These are phyloP conservation scores for Porites australiensis DNA, from an alignment of 64 coral and sea anemone species.

Conservation along the genomic window DNA sequence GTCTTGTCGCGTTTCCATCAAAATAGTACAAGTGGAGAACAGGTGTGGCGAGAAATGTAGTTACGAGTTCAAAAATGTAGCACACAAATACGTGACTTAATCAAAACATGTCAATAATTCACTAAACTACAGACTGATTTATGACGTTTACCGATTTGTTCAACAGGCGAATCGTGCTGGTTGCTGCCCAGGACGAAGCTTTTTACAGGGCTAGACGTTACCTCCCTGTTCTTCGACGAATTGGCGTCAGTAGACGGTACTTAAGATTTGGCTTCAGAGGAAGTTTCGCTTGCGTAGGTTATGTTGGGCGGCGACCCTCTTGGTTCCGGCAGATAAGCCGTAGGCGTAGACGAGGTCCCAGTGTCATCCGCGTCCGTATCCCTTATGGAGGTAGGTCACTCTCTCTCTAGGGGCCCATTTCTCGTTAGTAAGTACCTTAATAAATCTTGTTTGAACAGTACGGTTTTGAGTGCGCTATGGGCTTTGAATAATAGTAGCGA, in stretches of 20 bases:
- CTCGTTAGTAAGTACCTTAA: too few relatives aligned
- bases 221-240: background rate
- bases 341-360: background rate
- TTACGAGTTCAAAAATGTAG: too few relatives aligned
- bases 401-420: too few relatives aligned
- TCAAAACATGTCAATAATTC: too few relatives aligned
- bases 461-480: too few relatives aligned
- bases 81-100: too few relatives aligned
- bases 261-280: background rate
- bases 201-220: background rate
- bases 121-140: too few relatives aligned
- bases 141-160: background rate
- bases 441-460: too few relatives aligned
- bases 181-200: constrained; percentile 1
- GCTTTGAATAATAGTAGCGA: too few relatives aligned
- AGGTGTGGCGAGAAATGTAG: too few relatives aligned
- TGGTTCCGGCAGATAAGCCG: background rate
- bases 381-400: background rate
- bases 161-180: background rate
- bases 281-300: background rate
- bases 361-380: background rate
- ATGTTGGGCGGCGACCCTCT: background rate
- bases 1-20: too few relatives aligned
- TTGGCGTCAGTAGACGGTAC: background rate
- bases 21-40: too few relatives aligned